A percentile compares a stretch with the other conserved stretches of the same genome.
Evolutionary conservation across 2,888 invertebrate genomes (phyloP).

Genomic region (Synanthedon myopaeformis): DNA sequence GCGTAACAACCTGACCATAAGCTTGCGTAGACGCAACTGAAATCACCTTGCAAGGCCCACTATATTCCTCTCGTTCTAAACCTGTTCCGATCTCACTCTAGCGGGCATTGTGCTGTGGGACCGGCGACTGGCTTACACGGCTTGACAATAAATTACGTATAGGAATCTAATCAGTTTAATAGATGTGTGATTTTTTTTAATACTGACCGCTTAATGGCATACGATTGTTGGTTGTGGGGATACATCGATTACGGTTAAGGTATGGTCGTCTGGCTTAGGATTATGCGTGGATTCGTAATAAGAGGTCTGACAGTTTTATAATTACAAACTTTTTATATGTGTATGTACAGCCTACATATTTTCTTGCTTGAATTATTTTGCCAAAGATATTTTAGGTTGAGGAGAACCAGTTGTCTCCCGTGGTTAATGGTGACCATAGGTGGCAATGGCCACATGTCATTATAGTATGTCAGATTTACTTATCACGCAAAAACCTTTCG

Average conservation of each 20-base stretch:
- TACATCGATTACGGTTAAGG: conserved; percentile 9
- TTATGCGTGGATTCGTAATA: conserved; percentile 6
- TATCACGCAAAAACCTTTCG: no score
- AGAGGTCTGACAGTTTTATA: conserved; percentile 7
- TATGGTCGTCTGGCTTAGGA: conserved; percentile 1
- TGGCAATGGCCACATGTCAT: not conserved
- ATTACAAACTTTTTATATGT: not conserved
- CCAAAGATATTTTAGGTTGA: not conserved
- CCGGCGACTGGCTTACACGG: conserved; percentile 29
- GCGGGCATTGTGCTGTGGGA: conserved; percentile 59
- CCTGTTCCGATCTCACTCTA: conserved; percentile 39
- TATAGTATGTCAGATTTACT: no score
- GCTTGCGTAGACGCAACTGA: conserved; percentile 68
- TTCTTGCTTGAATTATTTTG: no score
- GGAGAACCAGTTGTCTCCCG: not conserved
- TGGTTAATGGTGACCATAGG: not conserved
- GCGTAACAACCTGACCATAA: conserved; percentile 58
- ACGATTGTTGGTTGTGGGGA: conserved; percentile 13
- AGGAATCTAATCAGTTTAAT: conserved; percentile 69
- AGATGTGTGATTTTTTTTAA: conserved; percentile 60
- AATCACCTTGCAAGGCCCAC: conserved; percentile 71
- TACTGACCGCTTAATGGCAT: conserved; percentile 32
- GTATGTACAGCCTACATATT: no score
- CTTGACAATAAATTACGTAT: conserved; percentile 68
- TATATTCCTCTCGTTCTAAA: conserved; percentile 48